phyloP scores from a whole-genome alignment of 2,888 invertebrate species.

The Theretra japonica region DNA sequence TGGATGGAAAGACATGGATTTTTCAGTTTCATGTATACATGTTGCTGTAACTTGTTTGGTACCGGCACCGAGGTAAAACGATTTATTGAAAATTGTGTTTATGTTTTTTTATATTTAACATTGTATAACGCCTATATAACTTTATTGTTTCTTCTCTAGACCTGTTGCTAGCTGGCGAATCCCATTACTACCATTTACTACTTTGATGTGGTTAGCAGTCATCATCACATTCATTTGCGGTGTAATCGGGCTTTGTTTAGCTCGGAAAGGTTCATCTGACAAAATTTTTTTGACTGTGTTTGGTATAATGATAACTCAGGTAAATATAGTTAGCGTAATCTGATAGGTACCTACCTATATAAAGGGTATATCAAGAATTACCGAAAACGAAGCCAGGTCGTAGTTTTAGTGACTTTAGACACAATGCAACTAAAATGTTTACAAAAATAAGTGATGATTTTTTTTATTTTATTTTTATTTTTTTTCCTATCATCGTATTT shows the following conservation, averaged over 20 bases:
- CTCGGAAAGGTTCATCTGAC: constrained; percentile 56
- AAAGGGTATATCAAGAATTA: too few relatives aligned
- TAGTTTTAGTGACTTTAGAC: too few relatives aligned
- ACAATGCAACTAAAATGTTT: too few relatives aligned
- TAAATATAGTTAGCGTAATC: not conserved
- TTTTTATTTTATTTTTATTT: too few relatives aligned
- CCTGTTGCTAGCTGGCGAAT: constrained; percentile 85
- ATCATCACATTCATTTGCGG: constrained; percentile 77
- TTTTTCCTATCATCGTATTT: too few relatives aligned
- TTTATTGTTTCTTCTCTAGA: constrained; percentile 65
- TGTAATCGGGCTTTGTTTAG: constrained; percentile 66
- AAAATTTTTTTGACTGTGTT: constrained; percentile 66
- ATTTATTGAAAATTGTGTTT: not conserved
- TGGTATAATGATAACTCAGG: constrained; percentile 76
- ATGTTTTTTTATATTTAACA: not conserved
- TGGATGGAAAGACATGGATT: constrained; percentile 85
- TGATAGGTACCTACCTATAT: not conserved
- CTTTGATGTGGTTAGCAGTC: constrained; percentile 84
- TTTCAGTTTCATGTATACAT: constrained; percentile 85
- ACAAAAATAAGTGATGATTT: too few relatives aligned
- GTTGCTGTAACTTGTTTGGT: constrained; percentile 88
- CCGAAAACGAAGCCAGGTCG: too few relatives aligned
- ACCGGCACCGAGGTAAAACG: constrained; percentile 85
- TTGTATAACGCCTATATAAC: not conserved
- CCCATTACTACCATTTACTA: constrained; percentile 86